Conservation (phyloP, 2,888 invertebrate genomes). For the Hirtodrosophila trivittata region DNA sequence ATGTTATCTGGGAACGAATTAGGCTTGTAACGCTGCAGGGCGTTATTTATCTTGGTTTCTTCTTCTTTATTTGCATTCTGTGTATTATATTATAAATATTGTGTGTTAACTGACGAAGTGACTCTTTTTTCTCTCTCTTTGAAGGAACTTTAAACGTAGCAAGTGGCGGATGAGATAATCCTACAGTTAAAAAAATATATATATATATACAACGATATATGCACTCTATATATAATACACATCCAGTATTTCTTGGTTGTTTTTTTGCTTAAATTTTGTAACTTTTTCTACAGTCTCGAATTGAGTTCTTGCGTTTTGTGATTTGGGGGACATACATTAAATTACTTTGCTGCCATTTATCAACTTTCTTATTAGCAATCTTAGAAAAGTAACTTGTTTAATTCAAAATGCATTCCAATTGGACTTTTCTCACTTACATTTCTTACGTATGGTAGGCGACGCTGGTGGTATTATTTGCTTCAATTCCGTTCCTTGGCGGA, state of each 20-base stretch:
- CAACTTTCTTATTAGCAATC: not conserved
- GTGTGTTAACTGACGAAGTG: no score
- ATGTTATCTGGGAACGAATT: slow-evolving; percentile 4
- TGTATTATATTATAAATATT: not conserved
- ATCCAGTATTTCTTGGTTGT: not conserved
- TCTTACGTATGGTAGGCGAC: slow-evolving; percentile 84
- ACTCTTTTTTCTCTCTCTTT: no score
- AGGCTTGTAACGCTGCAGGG: not conserved
- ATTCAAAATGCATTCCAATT: not conserved
- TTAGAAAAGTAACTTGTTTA: no score
- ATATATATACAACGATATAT: no score
- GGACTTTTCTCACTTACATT: slow-evolving; percentile 84
- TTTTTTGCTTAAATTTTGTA: not conserved
- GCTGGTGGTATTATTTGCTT: slow-evolving; percentile 85
- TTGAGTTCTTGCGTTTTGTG: no score
- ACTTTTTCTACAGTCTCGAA: no score
- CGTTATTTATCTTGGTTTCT: slow-evolving; percentile 9
- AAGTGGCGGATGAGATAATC: no score
- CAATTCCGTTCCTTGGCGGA: slow-evolving; percentile 89
- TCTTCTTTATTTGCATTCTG: slow-evolving; percentile 5
- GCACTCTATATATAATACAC: no score
- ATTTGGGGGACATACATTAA: no score
- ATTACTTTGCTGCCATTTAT: no score
- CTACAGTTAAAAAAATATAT: slow-evolving; percentile 3
- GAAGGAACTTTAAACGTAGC: no score